phyloP scores from a whole-genome alignment of 2,888 invertebrate species.

The Apodemia hepburni region DNA sequence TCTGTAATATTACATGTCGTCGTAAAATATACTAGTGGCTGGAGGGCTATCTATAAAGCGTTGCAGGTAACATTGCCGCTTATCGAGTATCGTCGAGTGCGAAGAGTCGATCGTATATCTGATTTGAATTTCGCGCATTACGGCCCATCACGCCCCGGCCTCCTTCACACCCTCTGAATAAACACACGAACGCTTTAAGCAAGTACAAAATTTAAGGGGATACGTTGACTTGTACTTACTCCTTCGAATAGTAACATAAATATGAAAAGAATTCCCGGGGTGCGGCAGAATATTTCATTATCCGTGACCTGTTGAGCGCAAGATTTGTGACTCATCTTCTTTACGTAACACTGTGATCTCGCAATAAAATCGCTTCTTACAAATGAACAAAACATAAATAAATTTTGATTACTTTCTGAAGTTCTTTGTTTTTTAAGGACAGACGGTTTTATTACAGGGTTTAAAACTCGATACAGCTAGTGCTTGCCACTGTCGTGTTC shows the following conservation, averaged over 20 bases:
- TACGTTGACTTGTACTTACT: constrained; percentile 50
- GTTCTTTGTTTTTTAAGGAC: not conserved
- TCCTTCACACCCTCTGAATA: constrained; percentile 47
- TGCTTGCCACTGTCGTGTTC: too few relatives aligned
- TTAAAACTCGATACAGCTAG: too few relatives aligned
- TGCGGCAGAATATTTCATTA: constrained; percentile 67
- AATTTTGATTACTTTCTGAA: not conserved
- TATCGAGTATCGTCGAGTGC: constrained; percentile 54
- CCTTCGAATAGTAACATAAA: constrained; percentile 60
- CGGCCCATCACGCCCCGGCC: constrained; percentile 46
- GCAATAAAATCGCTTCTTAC: constrained; percentile 36
- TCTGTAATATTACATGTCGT: constrained; percentile 26
- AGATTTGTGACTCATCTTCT: constrained; percentile 64
- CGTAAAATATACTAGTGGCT: constrained; percentile 46
- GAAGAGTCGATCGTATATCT: constrained; percentile 64
- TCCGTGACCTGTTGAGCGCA: constrained; percentile 73
- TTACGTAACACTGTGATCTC: constrained; percentile 45
- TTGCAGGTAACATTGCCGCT: constrained; percentile 47
- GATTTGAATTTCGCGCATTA: constrained; percentile 73
- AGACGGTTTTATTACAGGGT: too few relatives aligned
- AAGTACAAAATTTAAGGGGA: constrained; percentile 56
- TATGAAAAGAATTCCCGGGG: constrained; percentile 62
- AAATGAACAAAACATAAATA: constrained; percentile 12
- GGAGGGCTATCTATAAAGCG: constrained; percentile 45
- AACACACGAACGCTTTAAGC: constrained; percentile 62